Evolutionary conservation across 2,888 invertebrate genomes (phyloP).

Genomic region (Drosophila nigritarsus): DNA sequence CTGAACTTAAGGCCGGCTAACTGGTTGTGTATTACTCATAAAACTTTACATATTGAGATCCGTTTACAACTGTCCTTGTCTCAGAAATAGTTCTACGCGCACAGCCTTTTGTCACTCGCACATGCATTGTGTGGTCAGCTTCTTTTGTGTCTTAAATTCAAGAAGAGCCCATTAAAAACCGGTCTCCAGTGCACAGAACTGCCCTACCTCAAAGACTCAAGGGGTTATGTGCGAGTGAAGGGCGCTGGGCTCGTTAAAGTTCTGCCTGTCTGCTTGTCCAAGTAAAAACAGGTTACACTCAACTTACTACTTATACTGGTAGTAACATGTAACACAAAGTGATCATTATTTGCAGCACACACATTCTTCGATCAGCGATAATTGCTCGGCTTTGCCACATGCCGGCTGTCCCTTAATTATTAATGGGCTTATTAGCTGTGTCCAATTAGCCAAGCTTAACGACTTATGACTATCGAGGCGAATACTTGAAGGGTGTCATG

Average conservation of each 20-base stretch:
- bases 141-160: conserved; percentile 25
- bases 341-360: conserved; percentile 22
- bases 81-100: conserved; percentile 30
- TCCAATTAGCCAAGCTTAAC: conserved; percentile 54
- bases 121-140: conserved; percentile 5
- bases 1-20: conserved; percentile 10
- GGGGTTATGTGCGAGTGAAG: conserved; percentile 42
- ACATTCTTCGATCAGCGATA: conserved; percentile 41
- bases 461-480: conserved; percentile 5
- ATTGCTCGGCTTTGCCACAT: conserved; percentile 3
- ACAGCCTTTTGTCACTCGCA: conserved; percentile 25
- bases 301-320: background rate
- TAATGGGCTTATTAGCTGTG: conserved; percentile 34
- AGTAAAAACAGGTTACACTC: conserved; percentile 37
- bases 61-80: conserved; percentile 25
- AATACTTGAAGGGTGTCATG: conserved; percentile 11
- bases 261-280: conserved; percentile 29
- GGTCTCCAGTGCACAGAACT: conserved; percentile 55
- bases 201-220: conserved; percentile 43
- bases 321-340: background rate
- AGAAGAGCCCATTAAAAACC: conserved; percentile 36
- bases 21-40: conserved; percentile 14
- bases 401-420: conserved; percentile 23
- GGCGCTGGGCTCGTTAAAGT: conserved; percentile 56
- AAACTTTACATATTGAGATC: background rate